Conservation (phyloP, 1,140 invertebrate species). For the Drosophila ficusphila region DNA sequence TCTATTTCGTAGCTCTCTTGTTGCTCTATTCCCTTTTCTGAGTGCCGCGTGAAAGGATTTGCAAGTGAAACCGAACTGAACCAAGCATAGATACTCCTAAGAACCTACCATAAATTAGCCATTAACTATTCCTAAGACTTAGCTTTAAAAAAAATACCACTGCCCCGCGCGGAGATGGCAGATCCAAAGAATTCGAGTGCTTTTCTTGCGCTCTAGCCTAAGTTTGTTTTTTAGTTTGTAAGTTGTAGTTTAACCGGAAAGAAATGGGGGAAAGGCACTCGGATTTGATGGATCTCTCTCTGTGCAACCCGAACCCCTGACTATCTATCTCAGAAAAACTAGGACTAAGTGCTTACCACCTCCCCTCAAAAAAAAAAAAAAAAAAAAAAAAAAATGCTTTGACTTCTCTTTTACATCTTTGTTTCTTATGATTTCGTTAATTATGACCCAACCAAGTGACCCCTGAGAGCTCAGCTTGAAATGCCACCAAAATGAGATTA, state of each 20-base stretch:
- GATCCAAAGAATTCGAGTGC: conserved; percentile 32
- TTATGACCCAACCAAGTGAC: conserved; percentile 1
- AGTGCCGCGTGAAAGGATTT: background rate
- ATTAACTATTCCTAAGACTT: conserved; percentile 28
- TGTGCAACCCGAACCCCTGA: background rate
- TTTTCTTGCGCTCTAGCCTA: conserved; percentile 15
- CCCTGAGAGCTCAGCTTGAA: conserved; percentile 6
- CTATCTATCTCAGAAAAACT: conserved; percentile 23
- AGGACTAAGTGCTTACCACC: conserved; percentile 21
- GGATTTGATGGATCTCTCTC: conserved; percentile 26
- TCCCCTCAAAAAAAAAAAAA: background rate
- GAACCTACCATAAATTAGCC: conserved; percentile 10
- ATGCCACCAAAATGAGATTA: conserved; percentile 45
- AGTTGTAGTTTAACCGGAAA: conserved; percentile 9
- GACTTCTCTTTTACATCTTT: conserved; percentile 32
- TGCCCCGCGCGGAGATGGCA: conserved; percentile 12
- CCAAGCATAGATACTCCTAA: conserved; percentile 25
- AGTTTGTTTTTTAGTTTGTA: conserved; percentile 31
- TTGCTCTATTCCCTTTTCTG: background rate
- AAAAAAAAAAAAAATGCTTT: background rate
- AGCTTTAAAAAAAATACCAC: conserved; percentile 9
- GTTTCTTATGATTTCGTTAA: conserved; percentile 27
- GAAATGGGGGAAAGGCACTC: conserved; percentile 15
- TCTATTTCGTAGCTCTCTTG: conserved; percentile 7
- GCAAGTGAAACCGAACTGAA: background rate